Evolutionary conservation across 2,113 vertebrate species (phyloP).

Genomic region (Rhodinocichla rosea): DNA sequence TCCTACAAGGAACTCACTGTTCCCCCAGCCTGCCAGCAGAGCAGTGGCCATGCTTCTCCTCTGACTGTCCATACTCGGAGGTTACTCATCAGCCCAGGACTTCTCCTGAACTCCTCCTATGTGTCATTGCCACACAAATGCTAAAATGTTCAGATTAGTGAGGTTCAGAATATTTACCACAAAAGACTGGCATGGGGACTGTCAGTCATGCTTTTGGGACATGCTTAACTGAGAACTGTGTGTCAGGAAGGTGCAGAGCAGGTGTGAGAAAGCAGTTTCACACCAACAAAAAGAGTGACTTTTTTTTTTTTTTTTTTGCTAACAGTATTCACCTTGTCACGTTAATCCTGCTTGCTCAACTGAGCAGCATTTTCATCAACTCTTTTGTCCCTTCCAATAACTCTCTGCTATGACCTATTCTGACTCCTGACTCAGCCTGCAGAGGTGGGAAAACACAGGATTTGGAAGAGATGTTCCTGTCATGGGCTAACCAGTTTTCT

Average conservation of each 20-base stretch:
- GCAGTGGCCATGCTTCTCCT: not conserved
- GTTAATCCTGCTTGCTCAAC: not conserved
- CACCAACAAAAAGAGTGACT: not conserved
- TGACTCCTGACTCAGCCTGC: constrained; percentile 8
- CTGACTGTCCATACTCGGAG: not conserved
- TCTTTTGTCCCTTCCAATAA: not conserved
- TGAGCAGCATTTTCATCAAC: not conserved
- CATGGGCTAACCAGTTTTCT: not conserved
- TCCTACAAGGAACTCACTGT: not conserved
- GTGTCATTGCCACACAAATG: not conserved
- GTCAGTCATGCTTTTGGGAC: not conserved
- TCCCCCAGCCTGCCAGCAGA: not conserved
- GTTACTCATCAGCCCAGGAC: not conserved
- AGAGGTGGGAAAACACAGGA: not conserved
- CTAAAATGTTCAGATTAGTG: not conserved
- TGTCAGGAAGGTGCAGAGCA: not conserved
- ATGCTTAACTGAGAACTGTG: not conserved
- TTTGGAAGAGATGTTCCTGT: not conserved
- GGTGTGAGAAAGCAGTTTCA: not conserved
- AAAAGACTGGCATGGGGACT: not conserved
- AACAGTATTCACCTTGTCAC: not conserved
- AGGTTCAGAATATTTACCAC: not conserved
- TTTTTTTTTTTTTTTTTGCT: not conserved
- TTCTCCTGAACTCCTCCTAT: not conserved
- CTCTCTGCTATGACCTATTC: not conserved